Percentiles rank a stretch among this genome's conserved stretches.
These are phyloP conservation scores for Zaprionus inermis DNA, from an alignment of 1,140 invertebrate species.

Conservation along the genomic window DNA sequence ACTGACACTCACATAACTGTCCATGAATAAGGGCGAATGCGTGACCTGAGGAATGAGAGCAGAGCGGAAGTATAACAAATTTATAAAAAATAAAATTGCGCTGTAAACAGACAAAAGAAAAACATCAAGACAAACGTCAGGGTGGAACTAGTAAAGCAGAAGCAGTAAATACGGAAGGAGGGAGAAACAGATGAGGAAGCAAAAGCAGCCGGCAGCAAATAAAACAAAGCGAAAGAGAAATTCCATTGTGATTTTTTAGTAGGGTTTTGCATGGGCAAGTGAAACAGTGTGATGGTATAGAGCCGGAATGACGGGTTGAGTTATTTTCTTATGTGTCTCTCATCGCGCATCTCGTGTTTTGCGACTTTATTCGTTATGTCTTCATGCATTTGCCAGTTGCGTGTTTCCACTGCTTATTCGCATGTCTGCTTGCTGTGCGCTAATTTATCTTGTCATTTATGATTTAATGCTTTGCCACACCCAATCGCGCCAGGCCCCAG, in stretches of 20 bases:
- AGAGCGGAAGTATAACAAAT: conserved; percentile 58
- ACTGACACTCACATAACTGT: conserved; percentile 20
- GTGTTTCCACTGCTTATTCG: conserved; percentile 17
- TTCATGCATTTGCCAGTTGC: conserved; percentile 20
- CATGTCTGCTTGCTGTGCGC: conserved; percentile 20
- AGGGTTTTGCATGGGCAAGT: conserved; percentile 24
- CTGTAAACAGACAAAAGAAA: conserved; percentile 66
- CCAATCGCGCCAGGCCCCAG: conserved; percentile 21
- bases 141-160: conserved; percentile 10
- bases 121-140: conserved; percentile 27
- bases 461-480: conserved; percentile 57
- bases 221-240: conserved; percentile 26
- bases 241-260: conserved; percentile 21
- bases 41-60: conserved; percentile 45
- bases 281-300: background rate
- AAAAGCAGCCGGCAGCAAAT: conserved; percentile 11
- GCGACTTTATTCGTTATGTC: conserved; percentile 31
- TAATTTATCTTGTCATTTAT: conserved; percentile 76
- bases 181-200: background rate
- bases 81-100: conserved; percentile 71
- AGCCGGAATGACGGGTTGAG: conserved; percentile 1
- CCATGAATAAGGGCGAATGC: conserved; percentile 51
- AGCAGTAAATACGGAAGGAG: background rate
- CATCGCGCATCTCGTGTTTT: background rate
- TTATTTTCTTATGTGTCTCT: background rate